Conservation (phyloP, 2,888 invertebrate species). For the Diarsia dahlii region DNA sequence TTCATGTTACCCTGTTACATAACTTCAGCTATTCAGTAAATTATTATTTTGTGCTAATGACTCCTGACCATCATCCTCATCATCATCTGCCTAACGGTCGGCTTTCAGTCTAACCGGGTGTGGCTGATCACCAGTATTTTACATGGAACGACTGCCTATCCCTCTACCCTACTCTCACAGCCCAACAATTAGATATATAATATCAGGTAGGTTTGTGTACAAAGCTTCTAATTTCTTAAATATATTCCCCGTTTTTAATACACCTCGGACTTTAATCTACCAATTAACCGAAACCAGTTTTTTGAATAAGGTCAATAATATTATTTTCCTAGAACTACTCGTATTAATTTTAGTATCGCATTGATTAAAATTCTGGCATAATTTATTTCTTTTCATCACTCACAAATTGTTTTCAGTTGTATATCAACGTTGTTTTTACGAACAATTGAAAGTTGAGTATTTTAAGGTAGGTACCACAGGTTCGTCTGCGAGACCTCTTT, state of each 20-base stretch:
- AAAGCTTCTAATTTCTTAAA: neutral
- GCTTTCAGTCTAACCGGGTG: too few relatives aligned
- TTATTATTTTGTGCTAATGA: neutral
- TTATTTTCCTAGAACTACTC: constrained; percentile 7
- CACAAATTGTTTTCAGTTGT: neutral
- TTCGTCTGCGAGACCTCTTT: neutral
- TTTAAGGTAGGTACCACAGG: neutral
- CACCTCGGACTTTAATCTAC: neutral
- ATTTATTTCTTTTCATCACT: constrained; percentile 8
- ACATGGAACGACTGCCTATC: too few relatives aligned
- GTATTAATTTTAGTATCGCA: constrained; percentile 8
- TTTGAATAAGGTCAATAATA: constrained; percentile 5
- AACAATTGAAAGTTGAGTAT: too few relatives aligned
- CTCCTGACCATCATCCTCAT: too few relatives aligned
- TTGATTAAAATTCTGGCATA: constrained; percentile 4
- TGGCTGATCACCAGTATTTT: too few relatives aligned
- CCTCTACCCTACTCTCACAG: too few relatives aligned
- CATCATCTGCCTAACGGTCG: too few relatives aligned
- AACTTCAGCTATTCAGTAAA: neutral
- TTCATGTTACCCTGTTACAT: neutral
- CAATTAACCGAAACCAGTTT: neutral
- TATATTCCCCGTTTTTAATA: neutral
- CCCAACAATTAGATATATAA: too few relatives aligned
- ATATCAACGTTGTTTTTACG: neutral
- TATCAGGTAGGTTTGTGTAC: too few relatives aligned